Base-by-base conservation (phyloP, 2,888 invertebrate genomes). In the Caenorhabditis imperialis region DNA sequence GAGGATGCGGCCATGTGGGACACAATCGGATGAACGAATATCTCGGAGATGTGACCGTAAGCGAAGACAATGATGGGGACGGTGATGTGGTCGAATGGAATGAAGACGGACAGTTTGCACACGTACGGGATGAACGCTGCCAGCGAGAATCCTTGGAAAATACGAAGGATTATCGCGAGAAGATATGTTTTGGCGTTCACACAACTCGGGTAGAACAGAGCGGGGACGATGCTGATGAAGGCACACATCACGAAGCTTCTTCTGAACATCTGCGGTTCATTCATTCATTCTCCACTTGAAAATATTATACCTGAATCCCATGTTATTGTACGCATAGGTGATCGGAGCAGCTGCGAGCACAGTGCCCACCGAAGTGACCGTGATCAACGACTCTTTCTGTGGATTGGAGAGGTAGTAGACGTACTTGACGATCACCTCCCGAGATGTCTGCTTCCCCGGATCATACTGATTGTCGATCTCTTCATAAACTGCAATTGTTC, bases 111-210 rank as follows among this genome's bases (percentile, higher is more conserved):
- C 12, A 79, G 35, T 50, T 79, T 79, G 45, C 79, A 79, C 23
- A 73, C 45, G 23, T 77, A 79, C 2, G 79, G 79, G 20, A 79
- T 75, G 65, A 77, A 75, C 10, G 73, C 72, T 14, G 79, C 77
- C 18, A 79, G 62, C 1, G 79, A 77, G 23, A 69, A 65, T 25
- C 78, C 81, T 78, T 81, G 79, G 23, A 81, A 63, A 12, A 79
- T 74, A 20, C 81, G 55, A 3, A 81, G 51, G 18, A 81, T 72
- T 10, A 79, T 75, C 1, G 75, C 77, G 3, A 81, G 55, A 14
- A 76, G 54, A 35, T 73, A 81, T 0, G 78, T 73, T 37, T 77
- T 72, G 3, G 77, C 75, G 33, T 75, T 75, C 23, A 74, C 77
- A 18, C 72, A 67, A n/a, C 70, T 60, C 3, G 81, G 81, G 23